These are phyloP conservation scores for Oceanites oceanicus DNA, from an alignment of 2,113 vertebrate genomes.

Conservation along the genomic window DNA sequence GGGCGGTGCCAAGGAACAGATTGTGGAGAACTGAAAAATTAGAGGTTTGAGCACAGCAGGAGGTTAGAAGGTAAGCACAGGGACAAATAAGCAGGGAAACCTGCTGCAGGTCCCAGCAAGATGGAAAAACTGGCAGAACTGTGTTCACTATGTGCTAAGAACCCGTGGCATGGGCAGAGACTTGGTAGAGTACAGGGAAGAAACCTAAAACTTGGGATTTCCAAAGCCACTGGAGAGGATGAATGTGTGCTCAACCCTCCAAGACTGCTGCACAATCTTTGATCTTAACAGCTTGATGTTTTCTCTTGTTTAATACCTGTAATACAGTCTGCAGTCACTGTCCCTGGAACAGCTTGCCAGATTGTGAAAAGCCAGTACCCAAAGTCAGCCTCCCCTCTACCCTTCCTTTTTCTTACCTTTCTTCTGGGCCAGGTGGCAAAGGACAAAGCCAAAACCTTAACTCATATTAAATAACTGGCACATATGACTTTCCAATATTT, in stretches of 20 bases:
- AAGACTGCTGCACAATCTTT: neutral
- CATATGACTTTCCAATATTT: neutral
- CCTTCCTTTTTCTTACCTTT: neutral
- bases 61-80: neutral
- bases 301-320: neutral
- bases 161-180: rapidly evolving
- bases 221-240: neutral
- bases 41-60: neutral
- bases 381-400: neutral
- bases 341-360: neutral
- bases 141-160: neutral
- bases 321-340: neutral
- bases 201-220: neutral
- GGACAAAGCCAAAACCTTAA: neutral
- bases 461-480: neutral
- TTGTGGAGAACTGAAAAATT: neutral
- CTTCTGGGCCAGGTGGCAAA: neutral
- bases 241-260: neutral
- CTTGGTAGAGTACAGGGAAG: neutral
- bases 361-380: neutral
- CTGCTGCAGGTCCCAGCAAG: neutral
- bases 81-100: neutral
- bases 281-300: neutral
- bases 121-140: neutral
- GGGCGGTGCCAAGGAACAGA: neutral